phyloP scores from a whole-genome alignment of 2,797 vertebrate genomes.

The Tragopan temminckii region DNA sequence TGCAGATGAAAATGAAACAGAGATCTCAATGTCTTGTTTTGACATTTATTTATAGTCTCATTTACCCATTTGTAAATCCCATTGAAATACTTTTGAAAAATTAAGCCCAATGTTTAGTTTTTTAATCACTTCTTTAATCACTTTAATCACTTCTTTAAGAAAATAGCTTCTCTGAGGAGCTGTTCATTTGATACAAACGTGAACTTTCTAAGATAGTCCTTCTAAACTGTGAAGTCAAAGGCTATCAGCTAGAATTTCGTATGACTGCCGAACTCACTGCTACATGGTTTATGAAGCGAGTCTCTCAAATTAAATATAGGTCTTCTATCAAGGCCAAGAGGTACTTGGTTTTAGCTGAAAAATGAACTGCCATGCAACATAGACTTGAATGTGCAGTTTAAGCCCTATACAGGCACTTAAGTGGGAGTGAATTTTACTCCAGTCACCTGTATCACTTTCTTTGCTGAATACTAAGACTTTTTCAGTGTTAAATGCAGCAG shows the following conservation, averaged over 20 bases:
- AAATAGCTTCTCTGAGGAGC: background rate
- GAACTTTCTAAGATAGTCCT: background rate
- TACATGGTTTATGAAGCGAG: background rate
- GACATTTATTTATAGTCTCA: constrained; percentile 3
- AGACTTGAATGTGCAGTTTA: background rate
- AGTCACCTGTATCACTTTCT: background rate
- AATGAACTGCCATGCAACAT: background rate
- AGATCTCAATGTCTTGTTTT: background rate
- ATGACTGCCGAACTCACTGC: background rate
- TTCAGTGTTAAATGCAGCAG: background rate
- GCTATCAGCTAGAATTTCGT: too few relatives aligned
- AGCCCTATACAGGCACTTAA: background rate
- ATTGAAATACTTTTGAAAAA: background rate
- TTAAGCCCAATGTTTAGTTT: background rate
- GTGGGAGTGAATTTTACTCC: background rate
- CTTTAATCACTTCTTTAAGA: background rate
- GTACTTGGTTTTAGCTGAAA: background rate
- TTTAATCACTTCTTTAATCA: background rate
- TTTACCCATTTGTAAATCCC: background rate
- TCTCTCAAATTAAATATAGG: background rate
- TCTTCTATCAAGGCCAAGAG: background rate
- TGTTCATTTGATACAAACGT: background rate
- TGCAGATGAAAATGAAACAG: constrained; percentile 19
- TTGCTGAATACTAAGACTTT: background rate
- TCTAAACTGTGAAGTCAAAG: background rate